phyloP scores from a whole-genome alignment of 2,797 vertebrate species.

The Somateria mollissima region DNA sequence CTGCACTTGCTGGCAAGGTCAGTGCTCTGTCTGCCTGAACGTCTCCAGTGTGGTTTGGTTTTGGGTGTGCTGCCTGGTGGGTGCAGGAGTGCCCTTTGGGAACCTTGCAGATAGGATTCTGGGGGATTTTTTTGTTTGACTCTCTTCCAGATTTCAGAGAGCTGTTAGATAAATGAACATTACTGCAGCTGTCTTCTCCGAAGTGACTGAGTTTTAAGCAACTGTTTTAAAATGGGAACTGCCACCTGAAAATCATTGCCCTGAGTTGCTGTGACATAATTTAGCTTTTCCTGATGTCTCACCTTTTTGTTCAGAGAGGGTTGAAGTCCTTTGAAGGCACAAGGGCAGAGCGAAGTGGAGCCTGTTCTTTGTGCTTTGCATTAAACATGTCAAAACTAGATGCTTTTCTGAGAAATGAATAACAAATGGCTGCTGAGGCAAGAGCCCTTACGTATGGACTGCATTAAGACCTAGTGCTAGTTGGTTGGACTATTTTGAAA shows the following conservation, averaged over 20 bases:
- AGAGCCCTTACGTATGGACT: background rate
- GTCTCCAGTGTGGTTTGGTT: background rate
- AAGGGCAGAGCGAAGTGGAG: background rate
- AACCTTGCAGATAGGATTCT: rapidly evolving
- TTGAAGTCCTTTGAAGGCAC: background rate
- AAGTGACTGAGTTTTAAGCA: background rate
- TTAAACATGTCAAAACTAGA: background rate
- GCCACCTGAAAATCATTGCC: background rate
- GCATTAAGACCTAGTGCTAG: background rate
- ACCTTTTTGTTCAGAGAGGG: background rate
- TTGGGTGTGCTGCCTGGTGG: background rate
- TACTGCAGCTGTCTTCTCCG: background rate
- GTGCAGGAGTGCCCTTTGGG: background rate
- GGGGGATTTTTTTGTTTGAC: background rate
- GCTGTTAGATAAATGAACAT: background rate
- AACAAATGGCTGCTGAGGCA: background rate
- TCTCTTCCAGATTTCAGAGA: background rate
- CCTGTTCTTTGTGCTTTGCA: background rate
- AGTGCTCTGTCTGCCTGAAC: background rate
- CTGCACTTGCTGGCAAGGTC: background rate
- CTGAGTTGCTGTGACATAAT: background rate
- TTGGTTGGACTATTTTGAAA: background rate
- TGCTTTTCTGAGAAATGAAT: background rate
- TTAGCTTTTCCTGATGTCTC: background rate
- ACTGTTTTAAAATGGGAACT: background rate